A percentile compares a stretch with the other conserved stretches of the same genome.
Evolutionary conservation across 2,113 vertebrate genomes (phyloP).

Genomic region (Fregetta grallaria): DNA sequence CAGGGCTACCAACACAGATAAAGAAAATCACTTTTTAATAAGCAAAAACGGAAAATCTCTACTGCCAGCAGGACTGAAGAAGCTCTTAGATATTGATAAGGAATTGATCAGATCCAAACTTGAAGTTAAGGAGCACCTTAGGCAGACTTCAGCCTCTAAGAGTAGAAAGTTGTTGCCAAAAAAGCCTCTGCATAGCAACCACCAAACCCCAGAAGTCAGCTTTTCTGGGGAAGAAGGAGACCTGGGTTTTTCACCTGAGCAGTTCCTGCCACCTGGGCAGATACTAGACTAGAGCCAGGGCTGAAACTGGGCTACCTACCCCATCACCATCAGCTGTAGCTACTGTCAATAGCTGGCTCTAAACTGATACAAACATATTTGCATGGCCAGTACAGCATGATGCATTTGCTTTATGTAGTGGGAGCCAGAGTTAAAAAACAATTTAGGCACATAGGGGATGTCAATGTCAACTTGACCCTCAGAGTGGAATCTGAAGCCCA

Average conservation of each 20-base stretch:
- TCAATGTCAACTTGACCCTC: not conserved
- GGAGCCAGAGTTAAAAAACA: not conserved
- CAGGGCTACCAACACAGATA: not conserved
- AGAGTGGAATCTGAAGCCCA: not conserved
- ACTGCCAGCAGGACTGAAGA: not conserved
- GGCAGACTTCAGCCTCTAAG: not conserved
- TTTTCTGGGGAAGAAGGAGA: not conserved
- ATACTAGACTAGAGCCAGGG: not conserved
- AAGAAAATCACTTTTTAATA: not conserved
- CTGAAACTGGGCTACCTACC: not conserved
- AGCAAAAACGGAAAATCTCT: not conserved
- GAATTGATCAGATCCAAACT: not conserved
- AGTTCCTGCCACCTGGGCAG: not conserved
- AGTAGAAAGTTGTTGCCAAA: not conserved
- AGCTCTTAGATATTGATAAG: not conserved
- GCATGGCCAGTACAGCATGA: not conserved
- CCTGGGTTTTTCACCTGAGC: not conserved
- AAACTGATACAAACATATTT: not conserved
- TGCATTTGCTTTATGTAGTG: not conserved
- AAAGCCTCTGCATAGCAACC: rapidly evolving
- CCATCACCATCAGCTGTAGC: not conserved
- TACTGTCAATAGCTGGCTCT: not conserved
- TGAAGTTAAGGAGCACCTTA: not conserved
- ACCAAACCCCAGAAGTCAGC: not conserved
- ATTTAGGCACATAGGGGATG: not conserved